Evolutionary conservation across 2,888 invertebrate genomes (phyloP).

Genomic region (Acholoe squamosa): DNA sequence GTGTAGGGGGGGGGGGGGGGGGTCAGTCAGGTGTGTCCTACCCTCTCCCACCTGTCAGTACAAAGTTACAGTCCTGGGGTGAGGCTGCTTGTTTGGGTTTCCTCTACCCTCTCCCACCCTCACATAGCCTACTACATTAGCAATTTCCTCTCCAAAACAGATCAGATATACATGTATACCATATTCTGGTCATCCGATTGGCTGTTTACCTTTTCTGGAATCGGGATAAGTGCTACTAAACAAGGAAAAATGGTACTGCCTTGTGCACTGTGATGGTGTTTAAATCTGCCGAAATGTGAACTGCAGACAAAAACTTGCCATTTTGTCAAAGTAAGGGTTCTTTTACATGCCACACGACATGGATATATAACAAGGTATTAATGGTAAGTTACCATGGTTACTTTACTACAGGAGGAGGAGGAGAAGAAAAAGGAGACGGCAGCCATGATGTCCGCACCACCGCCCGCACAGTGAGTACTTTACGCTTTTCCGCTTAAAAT

Average conservation of each 20-base stretch:
- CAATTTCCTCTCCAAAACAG: too few relatives aligned
- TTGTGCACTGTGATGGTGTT: not conserved
- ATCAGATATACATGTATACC: too few relatives aligned
- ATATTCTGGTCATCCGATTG: too few relatives aligned
- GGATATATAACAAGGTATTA: not conserved
- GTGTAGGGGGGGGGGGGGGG: conserved; percentile 1
- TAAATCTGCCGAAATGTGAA: not conserved
- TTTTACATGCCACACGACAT: not conserved
- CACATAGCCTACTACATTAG: too few relatives aligned
- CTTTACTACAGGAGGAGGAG: not conserved
- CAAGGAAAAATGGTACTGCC: too few relatives aligned
- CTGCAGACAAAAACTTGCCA: not conserved
- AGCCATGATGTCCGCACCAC: not conserved
- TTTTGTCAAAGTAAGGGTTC: not conserved
- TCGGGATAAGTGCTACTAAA: too few relatives aligned
- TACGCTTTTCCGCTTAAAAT: not conserved
- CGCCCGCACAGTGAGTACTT: not conserved
- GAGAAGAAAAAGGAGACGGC: not conserved
- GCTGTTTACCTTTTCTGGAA: too few relatives aligned
- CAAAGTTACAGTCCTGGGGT: too few relatives aligned
- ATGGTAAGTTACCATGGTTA: not conserved
- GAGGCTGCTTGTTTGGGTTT: too few relatives aligned
- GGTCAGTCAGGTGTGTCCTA: not conserved
- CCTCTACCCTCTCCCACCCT: too few relatives aligned
- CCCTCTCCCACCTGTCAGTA: too few relatives aligned